Conservation (phyloP, 2,113 vertebrate genomes). For the Uria aalge region DNA sequence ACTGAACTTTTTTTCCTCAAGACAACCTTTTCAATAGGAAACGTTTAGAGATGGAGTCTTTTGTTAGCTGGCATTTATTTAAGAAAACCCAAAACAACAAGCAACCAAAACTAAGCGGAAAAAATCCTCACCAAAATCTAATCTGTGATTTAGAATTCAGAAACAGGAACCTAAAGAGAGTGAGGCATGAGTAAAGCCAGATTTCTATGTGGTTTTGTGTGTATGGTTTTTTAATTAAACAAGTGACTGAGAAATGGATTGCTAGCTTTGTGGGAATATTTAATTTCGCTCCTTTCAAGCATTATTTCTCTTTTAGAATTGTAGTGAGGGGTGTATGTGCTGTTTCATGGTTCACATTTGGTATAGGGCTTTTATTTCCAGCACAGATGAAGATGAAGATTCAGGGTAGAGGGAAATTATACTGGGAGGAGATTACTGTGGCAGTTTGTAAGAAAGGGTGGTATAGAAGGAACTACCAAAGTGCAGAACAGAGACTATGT, state of each 20-base stretch:
- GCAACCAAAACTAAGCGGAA: neutral
- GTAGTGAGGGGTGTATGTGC: neutral
- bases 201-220: neutral
- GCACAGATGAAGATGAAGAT: neutral
- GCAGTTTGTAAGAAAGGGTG: neutral
- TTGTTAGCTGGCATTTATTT: neutral
- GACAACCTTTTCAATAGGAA: neutral
- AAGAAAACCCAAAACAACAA: neutral
- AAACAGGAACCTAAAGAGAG: neutral
- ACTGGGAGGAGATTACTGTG: neutral
- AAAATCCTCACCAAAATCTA: fast-evolving
- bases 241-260: neutral
- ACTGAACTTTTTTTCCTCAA: neutral
- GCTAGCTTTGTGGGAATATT: neutral
- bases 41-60: neutral
- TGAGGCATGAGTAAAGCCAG: neutral
- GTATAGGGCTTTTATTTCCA: neutral
- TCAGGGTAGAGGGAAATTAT: neutral
- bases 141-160: neutral
- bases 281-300: neutral
- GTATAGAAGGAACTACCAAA: neutral
- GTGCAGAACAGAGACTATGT: neutral
- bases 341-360: neutral
- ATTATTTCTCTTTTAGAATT: neutral
- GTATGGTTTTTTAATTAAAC: neutral